Percentiles rank a stretch among this genome's conserved stretches.
Conservation (phyloP, 2,797 vertebrate species). For the Ctenochaetus hawaiiensis region DNA sequence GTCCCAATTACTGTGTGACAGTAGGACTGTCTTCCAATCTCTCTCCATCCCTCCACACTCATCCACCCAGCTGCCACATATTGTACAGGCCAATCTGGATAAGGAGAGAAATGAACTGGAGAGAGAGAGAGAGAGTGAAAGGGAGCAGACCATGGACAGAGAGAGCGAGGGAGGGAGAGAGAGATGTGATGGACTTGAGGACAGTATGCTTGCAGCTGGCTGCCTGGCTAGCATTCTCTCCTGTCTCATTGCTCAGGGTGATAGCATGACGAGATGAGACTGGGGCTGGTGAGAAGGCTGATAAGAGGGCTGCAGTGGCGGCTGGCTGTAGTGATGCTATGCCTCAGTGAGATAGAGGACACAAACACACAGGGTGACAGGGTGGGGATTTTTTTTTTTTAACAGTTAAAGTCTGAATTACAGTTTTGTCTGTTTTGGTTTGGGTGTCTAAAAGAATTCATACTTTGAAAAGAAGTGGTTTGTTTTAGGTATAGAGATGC, state of each 20-base stretch:
- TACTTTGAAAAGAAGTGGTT: slow-evolving; percentile 23
- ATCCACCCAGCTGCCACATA: slow-evolving; percentile 78
- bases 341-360: slow-evolving; percentile 66
- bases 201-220: slow-evolving; percentile 74
- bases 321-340: slow-evolving; percentile 69
- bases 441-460: slow-evolving; percentile 29
- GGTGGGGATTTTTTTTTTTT: slow-evolving; percentile 9
- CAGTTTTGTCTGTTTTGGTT: slow-evolving; percentile 49
- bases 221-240: slow-evolving; percentile 73
- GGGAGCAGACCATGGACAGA: slow-evolving; percentile 32
- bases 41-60: slow-evolving; percentile 74
- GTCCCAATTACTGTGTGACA: slow-evolving; percentile 82
- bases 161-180: slow-evolving; percentile 15
- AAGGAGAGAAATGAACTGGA: slow-evolving; percentile 72
- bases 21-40: slow-evolving; percentile 79
- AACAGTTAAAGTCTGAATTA: slow-evolving; percentile 43
- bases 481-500: slow-evolving; percentile 32
- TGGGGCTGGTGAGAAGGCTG: slow-evolving; percentile 78
- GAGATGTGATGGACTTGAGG: slow-evolving; percentile 73
- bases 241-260: slow-evolving; percentile 82
- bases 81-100: slow-evolving; percentile 76
- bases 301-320: slow-evolving; percentile 76
- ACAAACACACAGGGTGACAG: slow-evolving; percentile 48
- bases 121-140: slow-evolving; percentile 16
- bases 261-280: slow-evolving; percentile 82